Evolutionary conservation across 2,113 vertebrate species (phyloP).

Genomic region (Seriola quinqueradiata): DNA sequence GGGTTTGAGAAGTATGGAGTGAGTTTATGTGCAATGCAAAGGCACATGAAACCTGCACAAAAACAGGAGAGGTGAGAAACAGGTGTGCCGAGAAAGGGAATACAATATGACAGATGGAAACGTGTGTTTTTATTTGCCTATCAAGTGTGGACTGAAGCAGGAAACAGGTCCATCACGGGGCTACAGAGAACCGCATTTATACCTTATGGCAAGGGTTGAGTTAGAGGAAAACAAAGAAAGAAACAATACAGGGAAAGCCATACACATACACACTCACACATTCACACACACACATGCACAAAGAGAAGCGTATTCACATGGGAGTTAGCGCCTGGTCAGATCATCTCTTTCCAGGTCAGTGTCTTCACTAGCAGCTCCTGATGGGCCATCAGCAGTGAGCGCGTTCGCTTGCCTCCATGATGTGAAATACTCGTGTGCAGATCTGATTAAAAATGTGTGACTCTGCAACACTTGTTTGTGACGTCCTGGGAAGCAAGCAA

Average conservation of each 20-base stretch:
- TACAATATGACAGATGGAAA: conserved; percentile 4
- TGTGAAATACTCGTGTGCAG: conserved; percentile 10
- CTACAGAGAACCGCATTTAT: neutral
- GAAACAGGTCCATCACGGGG: neutral
- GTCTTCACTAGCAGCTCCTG: conserved; percentile 38
- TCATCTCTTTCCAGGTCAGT: conserved; percentile 68
- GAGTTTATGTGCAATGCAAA: neutral
- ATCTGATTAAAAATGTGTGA: conserved; percentile 12
- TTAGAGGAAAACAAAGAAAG: neutral
- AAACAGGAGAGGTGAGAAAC: neutral
- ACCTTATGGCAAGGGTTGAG: conserved; percentile 3
- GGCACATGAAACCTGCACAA: neutral
- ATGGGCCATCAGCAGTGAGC: conserved; percentile 42
- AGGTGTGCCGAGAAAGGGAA: neutral
- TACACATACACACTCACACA: neutral
- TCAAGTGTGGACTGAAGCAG: conserved; percentile 7
- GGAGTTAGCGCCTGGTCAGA: conserved; percentile 48
- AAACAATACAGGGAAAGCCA: neutral
- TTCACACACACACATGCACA: conserved; percentile 19
- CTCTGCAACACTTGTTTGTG: neutral
- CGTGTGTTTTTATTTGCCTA: conserved; percentile 11
- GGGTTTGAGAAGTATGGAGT: neutral
- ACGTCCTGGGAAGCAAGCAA: neutral
- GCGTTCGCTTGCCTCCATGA: conserved; percentile 40
- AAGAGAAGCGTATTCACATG: conserved; percentile 18